Conservation (phyloP, 2,888 invertebrate species). For the Tricholauxania praeusta region DNA sequence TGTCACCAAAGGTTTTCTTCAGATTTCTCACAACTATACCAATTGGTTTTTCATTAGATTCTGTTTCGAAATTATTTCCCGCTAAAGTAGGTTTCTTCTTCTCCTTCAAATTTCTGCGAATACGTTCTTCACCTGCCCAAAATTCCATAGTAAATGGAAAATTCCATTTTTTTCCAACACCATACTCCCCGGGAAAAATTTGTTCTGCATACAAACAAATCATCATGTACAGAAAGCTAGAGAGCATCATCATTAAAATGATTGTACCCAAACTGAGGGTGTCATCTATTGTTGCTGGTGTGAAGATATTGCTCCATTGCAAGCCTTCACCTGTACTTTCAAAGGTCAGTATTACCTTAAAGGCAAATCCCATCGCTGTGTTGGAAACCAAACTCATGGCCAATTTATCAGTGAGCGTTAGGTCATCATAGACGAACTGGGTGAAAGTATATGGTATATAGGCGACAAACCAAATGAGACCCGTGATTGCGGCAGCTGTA, state of each 20-base stretch:
- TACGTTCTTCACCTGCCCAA: slow-evolving; percentile 64
- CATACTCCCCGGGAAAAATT: slow-evolving; percentile 84
- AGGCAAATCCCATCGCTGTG: slow-evolving; percentile 81
- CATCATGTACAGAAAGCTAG: slow-evolving; percentile 71
- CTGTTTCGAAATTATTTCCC: slow-evolving; percentile 35
- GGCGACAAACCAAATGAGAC: slow-evolving; percentile 79
- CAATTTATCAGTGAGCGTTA: slow-evolving; percentile 73
- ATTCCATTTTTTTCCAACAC: slow-evolving; percentile 83
- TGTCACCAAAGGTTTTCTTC: slow-evolving; percentile 72
- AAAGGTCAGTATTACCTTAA: slow-evolving; percentile 76
- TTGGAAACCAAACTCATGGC: slow-evolving; percentile 76
- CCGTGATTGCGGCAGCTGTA: slow-evolving; percentile 79
- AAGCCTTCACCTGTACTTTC: slow-evolving; percentile 74
- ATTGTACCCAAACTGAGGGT: slow-evolving; percentile 77
- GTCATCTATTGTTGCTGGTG: slow-evolving; percentile 73
- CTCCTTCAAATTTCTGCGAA: slow-evolving; percentile 34
- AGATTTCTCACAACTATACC: slow-evolving; percentile 72
- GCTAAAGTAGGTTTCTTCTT: slow-evolving; percentile 14
- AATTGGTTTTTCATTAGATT: slow-evolving; percentile 60
- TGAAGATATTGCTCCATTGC: slow-evolving; percentile 69
- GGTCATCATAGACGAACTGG: slow-evolving; percentile 74
- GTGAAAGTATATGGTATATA: slow-evolving; percentile 79
- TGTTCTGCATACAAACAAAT: slow-evolving; percentile 87
- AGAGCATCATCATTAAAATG: slow-evolving; percentile 73
- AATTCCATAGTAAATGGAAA: slow-evolving; percentile 75